These are phyloP conservation scores for Numenius phaeopus DNA, from an alignment of 2,797 vertebrate genomes.

Conservation along the genomic window DNA sequence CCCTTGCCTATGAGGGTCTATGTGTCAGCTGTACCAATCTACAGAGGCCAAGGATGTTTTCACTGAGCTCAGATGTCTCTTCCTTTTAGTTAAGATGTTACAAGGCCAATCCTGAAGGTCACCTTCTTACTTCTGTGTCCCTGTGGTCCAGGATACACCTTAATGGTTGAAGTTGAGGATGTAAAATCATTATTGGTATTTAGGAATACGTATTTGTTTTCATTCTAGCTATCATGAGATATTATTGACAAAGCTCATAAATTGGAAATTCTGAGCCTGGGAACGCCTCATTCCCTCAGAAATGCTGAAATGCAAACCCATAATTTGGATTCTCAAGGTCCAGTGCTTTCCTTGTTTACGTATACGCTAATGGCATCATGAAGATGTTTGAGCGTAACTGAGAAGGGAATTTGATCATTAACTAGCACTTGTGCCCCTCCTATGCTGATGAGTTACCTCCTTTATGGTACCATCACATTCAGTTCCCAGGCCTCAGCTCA, in stretches of 20 bases:
- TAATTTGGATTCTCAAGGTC: fast-evolving
- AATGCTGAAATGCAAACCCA: background rate
- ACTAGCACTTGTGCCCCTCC: background rate
- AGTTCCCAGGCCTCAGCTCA: background rate
- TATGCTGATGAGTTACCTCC: background rate
- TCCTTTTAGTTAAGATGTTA: background rate
- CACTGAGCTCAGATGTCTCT: background rate
- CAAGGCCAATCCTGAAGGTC: background rate
- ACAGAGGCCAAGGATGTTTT: background rate
- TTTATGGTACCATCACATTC: background rate
- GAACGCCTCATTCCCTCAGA: background rate
- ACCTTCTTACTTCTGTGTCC: background rate
- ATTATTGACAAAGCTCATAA: background rate
- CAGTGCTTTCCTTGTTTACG: background rate
- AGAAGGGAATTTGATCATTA: background rate
- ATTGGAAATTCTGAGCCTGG: background rate
- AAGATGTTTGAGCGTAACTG: background rate
- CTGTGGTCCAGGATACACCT: background rate
- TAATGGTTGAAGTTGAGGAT: background rate
- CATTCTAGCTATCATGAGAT: background rate
- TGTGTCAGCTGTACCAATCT: background rate
- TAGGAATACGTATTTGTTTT: background rate
- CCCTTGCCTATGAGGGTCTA: background rate
- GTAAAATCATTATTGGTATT: background rate
- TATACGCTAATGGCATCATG: background rate